Evolutionary conservation across 2,888 invertebrate genomes (phyloP), one percentile per base, ranked within the genome.

Genomic region (Carcina quercana): DNA sequence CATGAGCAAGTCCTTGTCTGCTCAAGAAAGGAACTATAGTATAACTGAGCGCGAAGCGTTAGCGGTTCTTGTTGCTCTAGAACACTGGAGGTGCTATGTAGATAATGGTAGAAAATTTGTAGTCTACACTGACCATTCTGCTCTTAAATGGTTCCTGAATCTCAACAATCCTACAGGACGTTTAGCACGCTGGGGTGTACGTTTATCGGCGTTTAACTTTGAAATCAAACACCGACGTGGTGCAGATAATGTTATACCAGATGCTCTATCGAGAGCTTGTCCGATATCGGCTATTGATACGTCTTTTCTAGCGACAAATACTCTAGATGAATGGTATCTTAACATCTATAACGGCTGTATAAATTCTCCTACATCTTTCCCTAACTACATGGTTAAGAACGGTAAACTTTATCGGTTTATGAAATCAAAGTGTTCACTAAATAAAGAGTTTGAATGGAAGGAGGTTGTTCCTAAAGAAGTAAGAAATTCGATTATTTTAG

Each of bases 381-480:
- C n/a, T n/a, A n/a, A n/a, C n/a, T n/a, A n/a, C n/a, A n/a, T n/a
- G n/a, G n/a, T n/a, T n/a, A n/a, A n/a, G n/a, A n/a, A n/a, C n/a
- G n/a, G n/a, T n/a, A n/a, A n/a, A n/a, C n/a, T n/a, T n/a, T n/a
- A n/a, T n/a, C n/a, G n/a, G n/a, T n/a, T n/a, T n/a, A n/a, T n/a
- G n/a, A n/a, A n/a, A n/a, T n/a, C n/a, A n/a, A n/a, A n/a, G n/a
- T n/a, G n/a, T n/a, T n/a, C n/a, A n/a, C n/a, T n/a, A n/a, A n/a
- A n/a, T n/a, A n/a, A n/a, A n/a, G n/a, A n/a, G n/a, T n/a, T n/a
- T n/a, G n/a, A n/a, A n/a, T 42, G 42, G 39, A 42, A 37, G 11
- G 5, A 39, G 2, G 35, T 30, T 0, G 19, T 42, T 0, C 37
- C 35, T 4, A 32, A 37, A 12, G 20, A 5, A 2, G n/a, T 37